Conservation (phyloP, 1,140 invertebrate genomes). For the Coptotermes formosanus region DNA sequence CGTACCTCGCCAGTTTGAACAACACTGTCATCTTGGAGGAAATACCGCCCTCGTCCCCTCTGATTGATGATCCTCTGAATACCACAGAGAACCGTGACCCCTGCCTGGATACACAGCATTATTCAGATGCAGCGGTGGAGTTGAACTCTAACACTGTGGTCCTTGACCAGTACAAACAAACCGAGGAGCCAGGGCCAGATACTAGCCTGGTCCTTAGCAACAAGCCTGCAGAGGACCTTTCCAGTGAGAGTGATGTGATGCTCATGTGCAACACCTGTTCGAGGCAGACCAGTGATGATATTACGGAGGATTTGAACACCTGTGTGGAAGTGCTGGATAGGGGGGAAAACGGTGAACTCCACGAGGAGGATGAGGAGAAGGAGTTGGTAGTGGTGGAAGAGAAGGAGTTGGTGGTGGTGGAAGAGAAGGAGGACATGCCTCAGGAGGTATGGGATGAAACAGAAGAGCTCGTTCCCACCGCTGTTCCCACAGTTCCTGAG, state of each 20-base stretch:
- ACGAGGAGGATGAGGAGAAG: not conserved
- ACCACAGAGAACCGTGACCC: not conserved
- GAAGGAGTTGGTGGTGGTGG: not conserved
- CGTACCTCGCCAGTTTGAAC: conserved; percentile 29
- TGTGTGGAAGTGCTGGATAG: not conserved
- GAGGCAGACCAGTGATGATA: conserved; percentile 20
- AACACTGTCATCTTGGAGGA: not conserved
- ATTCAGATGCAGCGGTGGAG: not conserved
- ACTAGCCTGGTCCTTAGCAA: conserved; percentile 45
- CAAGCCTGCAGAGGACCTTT: conserved; percentile 1
- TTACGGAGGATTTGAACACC: conserved; percentile 3
- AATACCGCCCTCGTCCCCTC: not conserved
- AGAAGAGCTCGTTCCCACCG: not conserved
- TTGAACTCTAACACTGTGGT: not conserved
- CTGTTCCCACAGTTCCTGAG: not conserved
- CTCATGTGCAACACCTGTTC: not conserved
- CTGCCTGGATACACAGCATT: not conserved
- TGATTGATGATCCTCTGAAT: not conserved
- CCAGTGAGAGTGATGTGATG: not conserved
- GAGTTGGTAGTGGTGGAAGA: not conserved
- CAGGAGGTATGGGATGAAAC: not conserved
- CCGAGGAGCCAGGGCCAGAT: conserved; percentile 40
- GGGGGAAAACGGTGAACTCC: not conserved
- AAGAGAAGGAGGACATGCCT: not conserved
- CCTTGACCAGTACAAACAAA: conserved; percentile 25